A percentile compares a stretch with the other conserved stretches of the same genome.
Evolutionary conservation across 2,888 invertebrate genomes (phyloP).

Genomic region (Autographa gamma): DNA sequence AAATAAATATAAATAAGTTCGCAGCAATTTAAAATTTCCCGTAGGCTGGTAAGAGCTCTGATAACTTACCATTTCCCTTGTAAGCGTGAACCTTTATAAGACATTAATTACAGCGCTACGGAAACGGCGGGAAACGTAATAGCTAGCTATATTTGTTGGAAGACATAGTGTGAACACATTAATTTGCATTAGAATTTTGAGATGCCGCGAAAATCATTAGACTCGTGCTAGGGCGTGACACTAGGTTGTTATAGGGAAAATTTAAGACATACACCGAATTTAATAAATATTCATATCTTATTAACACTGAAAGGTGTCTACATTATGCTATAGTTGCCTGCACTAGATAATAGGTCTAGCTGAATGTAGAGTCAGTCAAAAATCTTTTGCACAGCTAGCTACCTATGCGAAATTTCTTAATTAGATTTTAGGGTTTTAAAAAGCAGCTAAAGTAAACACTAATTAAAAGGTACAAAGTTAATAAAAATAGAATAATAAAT

Average conservation of each 20-base stretch:
- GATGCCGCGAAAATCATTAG: background rate
- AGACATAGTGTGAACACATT: background rate
- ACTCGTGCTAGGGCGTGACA: background rate
- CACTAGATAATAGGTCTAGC: no score
- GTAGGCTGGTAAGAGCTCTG: background rate
- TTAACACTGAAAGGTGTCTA: no score
- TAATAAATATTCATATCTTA: no score
- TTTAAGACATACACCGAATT: no score
- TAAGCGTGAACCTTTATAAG: background rate
- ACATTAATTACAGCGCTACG: conserved; percentile 1
- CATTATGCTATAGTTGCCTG: no score
- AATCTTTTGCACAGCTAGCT: no score
- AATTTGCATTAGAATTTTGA: conserved; percentile 2
- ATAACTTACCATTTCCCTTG: background rate
- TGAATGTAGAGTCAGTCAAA: no score
- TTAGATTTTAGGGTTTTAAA: no score
- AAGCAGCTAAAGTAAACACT: no score
- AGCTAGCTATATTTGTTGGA: background rate
- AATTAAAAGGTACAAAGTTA: no score
- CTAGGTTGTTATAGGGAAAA: background rate
- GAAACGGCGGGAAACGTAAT: background rate
- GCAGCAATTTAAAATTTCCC: background rate
- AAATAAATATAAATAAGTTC: background rate
- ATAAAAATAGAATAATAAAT: background rate
- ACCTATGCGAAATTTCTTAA: no score